These are phyloP conservation scores for Microdon myrmicae DNA, from an alignment of 2,888 invertebrate species.

Conservation along the genomic window DNA sequence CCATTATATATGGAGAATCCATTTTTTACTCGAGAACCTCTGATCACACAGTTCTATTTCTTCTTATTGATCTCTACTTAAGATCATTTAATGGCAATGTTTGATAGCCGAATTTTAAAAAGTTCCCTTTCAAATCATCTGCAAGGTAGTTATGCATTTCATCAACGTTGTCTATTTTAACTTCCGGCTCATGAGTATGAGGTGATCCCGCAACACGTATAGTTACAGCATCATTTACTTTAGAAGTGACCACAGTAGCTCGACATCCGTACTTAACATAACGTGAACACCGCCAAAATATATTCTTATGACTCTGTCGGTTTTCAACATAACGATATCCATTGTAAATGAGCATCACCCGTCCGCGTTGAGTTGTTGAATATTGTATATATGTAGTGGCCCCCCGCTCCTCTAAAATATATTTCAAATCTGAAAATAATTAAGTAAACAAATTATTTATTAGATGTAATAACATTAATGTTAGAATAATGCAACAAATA, in stretches of 20 bases:
- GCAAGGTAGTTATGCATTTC: conserved; percentile 60
- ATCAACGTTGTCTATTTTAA: conserved; percentile 59
- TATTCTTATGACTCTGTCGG: conserved; percentile 65
- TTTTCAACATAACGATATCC: conserved; percentile 67
- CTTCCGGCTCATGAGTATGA: conserved; percentile 64
- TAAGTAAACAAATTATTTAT: too few relatives aligned
- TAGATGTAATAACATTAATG: too few relatives aligned
- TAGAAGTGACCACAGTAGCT: conserved; percentile 66
- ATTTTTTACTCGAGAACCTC: too few relatives aligned
- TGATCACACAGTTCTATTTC: too few relatives aligned
- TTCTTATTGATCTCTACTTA: conserved; percentile 35
- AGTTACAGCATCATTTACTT: conserved; percentile 60
- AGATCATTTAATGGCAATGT: conserved; percentile 52
- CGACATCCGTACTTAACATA: conserved; percentile 66
- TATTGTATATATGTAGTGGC: conserved; percentile 62
- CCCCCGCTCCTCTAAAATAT: conserved; percentile 60
- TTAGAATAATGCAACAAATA: too few relatives aligned
- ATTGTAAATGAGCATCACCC: conserved; percentile 65
- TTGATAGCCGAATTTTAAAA: conserved; percentile 54
- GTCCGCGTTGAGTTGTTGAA: conserved; percentile 65
- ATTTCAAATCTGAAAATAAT: conserved; percentile 58
- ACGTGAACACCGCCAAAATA: conserved; percentile 67
- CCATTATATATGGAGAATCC: too few relatives aligned
- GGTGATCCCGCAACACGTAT: conserved; percentile 64
- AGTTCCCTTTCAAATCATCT: conserved; percentile 58